These are phyloP conservation scores for Drosophila vallismaia DNA, from an alignment of 2,888 invertebrate genomes.

Conservation along the genomic window DNA sequence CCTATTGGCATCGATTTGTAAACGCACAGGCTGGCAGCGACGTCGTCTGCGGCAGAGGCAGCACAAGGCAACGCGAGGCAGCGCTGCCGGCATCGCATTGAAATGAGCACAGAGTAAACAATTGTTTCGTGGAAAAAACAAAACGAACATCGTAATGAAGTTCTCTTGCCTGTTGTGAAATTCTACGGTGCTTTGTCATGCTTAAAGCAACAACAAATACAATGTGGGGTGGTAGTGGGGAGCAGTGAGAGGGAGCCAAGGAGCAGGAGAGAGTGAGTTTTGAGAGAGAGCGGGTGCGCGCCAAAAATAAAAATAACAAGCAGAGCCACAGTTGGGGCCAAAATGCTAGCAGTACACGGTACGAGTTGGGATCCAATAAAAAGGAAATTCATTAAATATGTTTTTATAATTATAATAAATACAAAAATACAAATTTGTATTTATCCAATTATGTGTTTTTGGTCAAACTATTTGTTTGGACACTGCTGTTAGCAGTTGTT, in stretches of 20 bases:
- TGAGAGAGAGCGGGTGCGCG: slow-evolving; percentile 43
- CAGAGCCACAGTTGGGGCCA: slow-evolving; percentile 19
- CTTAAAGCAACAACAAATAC: slow-evolving; percentile 60
- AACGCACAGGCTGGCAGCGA: slow-evolving; percentile 65
- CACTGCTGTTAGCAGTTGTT: slow-evolving; percentile 46
- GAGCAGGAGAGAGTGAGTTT: slow-evolving; percentile 28
- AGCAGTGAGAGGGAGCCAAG: slow-evolving; percentile 6
- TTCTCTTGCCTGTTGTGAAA: slow-evolving; percentile 78
- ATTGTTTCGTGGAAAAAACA: slow-evolving; percentile 78
- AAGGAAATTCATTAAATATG: too few species aligned
- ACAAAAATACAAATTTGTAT: too few species aligned
- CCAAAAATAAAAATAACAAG: slow-evolving; percentile 40
- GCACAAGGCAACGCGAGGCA: slow-evolving; percentile 31
- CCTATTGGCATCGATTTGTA: slow-evolving; percentile 83
- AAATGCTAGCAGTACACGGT: background rate
- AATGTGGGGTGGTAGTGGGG: slow-evolving; percentile 2
- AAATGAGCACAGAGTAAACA: slow-evolving; percentile 66
- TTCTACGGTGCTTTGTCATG: slow-evolving; percentile 77
- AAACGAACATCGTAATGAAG: slow-evolving; percentile 77
- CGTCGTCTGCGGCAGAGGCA: slow-evolving; percentile 41
- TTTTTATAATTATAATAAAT: too few species aligned
- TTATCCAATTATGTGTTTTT: too few species aligned
- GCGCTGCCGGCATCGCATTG: slow-evolving; percentile 45
- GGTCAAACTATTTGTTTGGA: background rate
- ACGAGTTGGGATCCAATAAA: too few species aligned